These are phyloP conservation scores for Apotomis capreana DNA, from an alignment of 2,888 invertebrate species.

Conservation along the genomic window DNA sequence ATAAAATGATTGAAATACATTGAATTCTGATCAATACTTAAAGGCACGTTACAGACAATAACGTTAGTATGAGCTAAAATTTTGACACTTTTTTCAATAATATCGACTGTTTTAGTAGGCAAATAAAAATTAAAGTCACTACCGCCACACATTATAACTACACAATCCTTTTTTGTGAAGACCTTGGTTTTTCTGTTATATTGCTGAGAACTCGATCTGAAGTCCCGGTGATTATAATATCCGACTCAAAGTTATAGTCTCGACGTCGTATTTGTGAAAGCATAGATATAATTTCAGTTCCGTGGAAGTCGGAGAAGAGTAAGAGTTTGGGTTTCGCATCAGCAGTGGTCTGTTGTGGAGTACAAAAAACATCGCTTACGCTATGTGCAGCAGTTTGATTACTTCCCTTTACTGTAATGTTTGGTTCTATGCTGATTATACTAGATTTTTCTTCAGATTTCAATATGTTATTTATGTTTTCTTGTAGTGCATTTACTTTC, in stretches of 20 bases:
- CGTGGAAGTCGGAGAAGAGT: slow-evolving; percentile 3
- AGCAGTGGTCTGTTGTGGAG: neutral
- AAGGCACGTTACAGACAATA: too few relatives aligned
- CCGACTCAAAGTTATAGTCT: neutral
- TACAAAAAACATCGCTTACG: neutral
- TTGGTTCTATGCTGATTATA: neutral
- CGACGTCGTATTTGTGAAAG: neutral
- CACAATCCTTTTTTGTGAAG: neutral
- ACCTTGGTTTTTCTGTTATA: neutral
- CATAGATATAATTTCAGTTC: neutral
- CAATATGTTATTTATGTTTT: neutral
- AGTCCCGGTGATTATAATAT: neutral
- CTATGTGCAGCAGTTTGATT: neutral
- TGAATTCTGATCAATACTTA: too few relatives aligned
- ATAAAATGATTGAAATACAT: too few relatives aligned
- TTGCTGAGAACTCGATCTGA: slow-evolving; percentile 3
- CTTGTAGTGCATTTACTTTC: slow-evolving; percentile 1
- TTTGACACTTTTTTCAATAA: too few relatives aligned
- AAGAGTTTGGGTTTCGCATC: neutral
- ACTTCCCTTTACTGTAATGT: neutral
- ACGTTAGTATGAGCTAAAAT: too few relatives aligned
- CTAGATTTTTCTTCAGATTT: neutral
- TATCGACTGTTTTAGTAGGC: too few relatives aligned
- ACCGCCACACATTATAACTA: neutral
- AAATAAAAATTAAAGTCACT: too few relatives aligned